Conservation (phyloP, 2,797 vertebrate genomes). For the Salarias fasciatus region DNA sequence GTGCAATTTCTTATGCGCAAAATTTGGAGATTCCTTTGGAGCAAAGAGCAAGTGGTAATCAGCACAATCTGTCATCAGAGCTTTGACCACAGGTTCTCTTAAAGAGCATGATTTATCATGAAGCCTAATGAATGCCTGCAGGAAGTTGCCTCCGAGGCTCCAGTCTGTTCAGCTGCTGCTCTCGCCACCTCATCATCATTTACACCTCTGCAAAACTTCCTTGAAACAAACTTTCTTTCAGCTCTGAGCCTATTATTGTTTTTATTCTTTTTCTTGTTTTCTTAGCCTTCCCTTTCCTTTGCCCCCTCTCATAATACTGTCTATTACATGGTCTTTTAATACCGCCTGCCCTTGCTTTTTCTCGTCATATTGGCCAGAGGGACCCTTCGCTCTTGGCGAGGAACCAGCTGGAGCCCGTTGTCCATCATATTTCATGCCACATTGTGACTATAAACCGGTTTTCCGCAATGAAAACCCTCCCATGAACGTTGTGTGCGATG, state of each 20-base stretch:
- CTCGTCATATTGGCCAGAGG: constrained; percentile 19
- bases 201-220: constrained; percentile 23
- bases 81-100: constrained; percentile 46
- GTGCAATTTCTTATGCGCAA: not conserved
- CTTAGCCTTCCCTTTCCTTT: constrained; percentile 14
- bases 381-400: constrained; percentile 25
- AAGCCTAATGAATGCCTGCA: constrained; percentile 40
- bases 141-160: constrained; percentile 31
- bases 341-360: constrained; percentile 32
- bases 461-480: constrained; percentile 19
- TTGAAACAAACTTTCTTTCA: constrained; percentile 3
- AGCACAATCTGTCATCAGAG: constrained; percentile 22
- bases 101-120: constrained; percentile 51
- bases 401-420: constrained; percentile 54
- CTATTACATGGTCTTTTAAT: constrained; percentile 34
- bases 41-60: not conserved
- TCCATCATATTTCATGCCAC: constrained; percentile 53
- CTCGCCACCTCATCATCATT: constrained; percentile 31
- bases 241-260: constrained; percentile 9
- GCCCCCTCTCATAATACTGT: constrained; percentile 20
- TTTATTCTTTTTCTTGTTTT: constrained; percentile 26
- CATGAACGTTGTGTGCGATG: constrained; percentile 13
- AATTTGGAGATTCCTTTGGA: constrained; percentile 27
- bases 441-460: constrained; percentile 39
- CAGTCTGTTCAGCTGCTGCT: constrained; percentile 40